A percentile compares a stretch with the other conserved stretches of the same genome.
Evolutionary conservation across 2,888 invertebrate genomes (phyloP).

Genomic region (Dorcus hopei): DNA sequence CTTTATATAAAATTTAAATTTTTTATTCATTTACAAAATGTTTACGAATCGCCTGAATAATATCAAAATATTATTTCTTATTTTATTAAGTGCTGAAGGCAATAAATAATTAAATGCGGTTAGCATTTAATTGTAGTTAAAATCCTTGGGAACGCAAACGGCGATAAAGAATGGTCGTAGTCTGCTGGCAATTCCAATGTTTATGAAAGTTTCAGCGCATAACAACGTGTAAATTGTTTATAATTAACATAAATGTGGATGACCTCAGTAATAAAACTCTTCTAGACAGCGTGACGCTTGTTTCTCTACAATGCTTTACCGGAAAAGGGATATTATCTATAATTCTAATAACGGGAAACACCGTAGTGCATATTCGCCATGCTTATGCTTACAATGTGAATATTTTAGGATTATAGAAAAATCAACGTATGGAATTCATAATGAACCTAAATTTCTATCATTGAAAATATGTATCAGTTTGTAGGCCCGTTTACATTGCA

Average conservation of each 20-base stretch:
- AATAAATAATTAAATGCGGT: no score
- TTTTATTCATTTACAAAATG: no score
- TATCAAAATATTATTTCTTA: no score
- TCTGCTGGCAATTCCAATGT: no score
- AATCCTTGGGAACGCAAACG: no score
- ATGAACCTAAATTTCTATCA: not conserved
- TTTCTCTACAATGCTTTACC: constrained; percentile 5
- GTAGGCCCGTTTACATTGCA: no score
- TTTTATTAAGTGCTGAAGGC: no score
- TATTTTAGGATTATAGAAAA: not conserved
- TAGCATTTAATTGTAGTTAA: no score
- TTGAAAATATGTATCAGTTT: not conserved
- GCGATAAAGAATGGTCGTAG: no score
- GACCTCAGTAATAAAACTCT: constrained; percentile 23
- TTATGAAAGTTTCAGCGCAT: no score
- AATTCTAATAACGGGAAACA: constrained; percentile 5
- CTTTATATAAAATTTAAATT: no score
- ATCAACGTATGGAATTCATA: not conserved
- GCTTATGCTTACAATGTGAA: not conserved
- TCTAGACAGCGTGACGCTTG: constrained; percentile 32
- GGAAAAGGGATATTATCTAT: constrained; percentile 12
- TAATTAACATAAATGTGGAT: constrained; percentile 23
- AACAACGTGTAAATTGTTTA: constrained; percentile 16
- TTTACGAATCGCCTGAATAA: no score
- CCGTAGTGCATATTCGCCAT: not conserved